Percentiles rank a stretch among this genome's conserved stretches.
Evolutionary conservation across 1,140 invertebrate species (phyloP).

Genomic region (Eulimnadia texana): DNA sequence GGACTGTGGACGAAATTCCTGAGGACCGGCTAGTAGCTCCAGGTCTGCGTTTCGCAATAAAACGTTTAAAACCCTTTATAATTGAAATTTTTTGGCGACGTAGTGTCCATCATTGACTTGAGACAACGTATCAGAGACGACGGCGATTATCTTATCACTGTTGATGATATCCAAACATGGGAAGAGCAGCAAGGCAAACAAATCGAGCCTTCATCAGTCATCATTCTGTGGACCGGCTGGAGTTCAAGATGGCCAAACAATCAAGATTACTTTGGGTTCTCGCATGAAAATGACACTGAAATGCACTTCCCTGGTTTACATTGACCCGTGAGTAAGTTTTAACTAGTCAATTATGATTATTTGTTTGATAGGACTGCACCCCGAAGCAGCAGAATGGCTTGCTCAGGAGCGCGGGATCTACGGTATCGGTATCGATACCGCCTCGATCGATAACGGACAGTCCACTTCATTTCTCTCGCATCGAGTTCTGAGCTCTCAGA

Average conservation of each 20-base stretch:
- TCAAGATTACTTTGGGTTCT: neutral
- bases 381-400: constrained; percentile 1
- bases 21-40: neutral
- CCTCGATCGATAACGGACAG: constrained; percentile 12
- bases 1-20: neutral
- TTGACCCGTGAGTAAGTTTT: neutral
- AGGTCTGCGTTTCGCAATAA: neutral
- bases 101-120: neutral
- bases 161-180: neutral
- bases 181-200: neutral
- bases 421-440: constrained; percentile 12
- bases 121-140: neutral
- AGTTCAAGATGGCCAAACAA: neutral
- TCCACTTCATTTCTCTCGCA: constrained; percentile 1
- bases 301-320: neutral
- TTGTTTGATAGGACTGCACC: constrained; percentile 2
- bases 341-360: neutral
- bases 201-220: neutral
- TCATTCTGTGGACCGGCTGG: constrained; percentile 2
- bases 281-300: neutral
- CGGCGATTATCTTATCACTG: neutral
- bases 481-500: neutral
- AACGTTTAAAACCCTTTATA: neutral
- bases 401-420: neutral
- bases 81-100: neutral